Percentiles rank a stretch among this genome's conserved stretches.
phyloP scores from a whole-genome alignment of 2,113 vertebrate genomes.

The Micronisus gabar region DNA sequence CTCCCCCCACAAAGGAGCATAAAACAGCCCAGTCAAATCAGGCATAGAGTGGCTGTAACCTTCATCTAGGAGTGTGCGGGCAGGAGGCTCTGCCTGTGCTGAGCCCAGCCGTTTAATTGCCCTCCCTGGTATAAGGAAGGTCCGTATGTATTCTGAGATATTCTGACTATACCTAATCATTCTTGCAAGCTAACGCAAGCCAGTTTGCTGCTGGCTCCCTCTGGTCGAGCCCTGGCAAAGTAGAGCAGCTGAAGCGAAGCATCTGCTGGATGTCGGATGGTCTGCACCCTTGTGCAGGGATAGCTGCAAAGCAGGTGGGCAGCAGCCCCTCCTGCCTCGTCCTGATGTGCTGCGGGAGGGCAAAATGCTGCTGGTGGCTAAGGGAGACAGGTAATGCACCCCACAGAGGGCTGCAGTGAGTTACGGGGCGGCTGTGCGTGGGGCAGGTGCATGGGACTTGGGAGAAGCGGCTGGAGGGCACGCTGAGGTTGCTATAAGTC shows the following conservation, averaged over 20 bases:
- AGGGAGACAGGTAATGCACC: neutral
- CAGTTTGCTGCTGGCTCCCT: neutral
- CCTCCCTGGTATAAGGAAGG: neutral
- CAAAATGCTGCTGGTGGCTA: neutral
- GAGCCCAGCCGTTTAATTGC: accelerated
- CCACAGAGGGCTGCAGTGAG: neutral
- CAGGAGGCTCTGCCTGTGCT: neutral
- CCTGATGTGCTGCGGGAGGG: neutral
- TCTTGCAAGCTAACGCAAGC: neutral
- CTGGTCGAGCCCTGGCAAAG: neutral
- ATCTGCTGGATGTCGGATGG: accelerated
- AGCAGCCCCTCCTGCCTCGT: neutral
- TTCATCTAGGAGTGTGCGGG: neutral
- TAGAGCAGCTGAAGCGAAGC: neutral
- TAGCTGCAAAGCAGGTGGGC: neutral
- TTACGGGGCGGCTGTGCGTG: neutral
- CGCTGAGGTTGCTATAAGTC: neutral
- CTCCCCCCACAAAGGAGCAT: accelerated
- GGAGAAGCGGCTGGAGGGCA: neutral
- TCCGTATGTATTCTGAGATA: neutral
- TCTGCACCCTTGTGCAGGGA: neutral
- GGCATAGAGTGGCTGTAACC: neutral
- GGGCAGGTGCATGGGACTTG: neutral
- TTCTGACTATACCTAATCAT: neutral
- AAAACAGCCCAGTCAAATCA: neutral